Evolutionary conservation across 2,888 invertebrate genomes (phyloP).

Genomic region (Brachylomia viminalis): DNA sequence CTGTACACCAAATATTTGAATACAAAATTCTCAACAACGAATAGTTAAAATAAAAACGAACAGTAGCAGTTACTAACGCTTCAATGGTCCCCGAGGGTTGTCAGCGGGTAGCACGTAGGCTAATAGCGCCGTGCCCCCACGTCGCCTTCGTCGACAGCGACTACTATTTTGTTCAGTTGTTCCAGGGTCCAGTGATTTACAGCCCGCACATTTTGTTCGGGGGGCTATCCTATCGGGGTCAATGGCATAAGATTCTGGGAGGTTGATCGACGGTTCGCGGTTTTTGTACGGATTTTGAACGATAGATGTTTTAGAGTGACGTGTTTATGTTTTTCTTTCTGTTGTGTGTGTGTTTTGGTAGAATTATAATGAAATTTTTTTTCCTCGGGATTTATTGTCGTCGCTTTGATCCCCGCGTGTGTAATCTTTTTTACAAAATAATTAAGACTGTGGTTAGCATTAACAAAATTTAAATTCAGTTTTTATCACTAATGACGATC

Average conservation of each 20-base stretch:
- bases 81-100: conserved; percentile 37
- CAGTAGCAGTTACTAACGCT: conserved; percentile 28
- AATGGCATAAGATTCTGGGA: conserved; percentile 54
- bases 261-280: conserved; percentile 55
- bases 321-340: conserved; percentile 1
- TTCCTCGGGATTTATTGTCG: not conserved
- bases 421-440: too few species aligned
- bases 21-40: conserved; percentile 2
- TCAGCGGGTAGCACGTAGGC: conserved; percentile 63
- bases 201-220: conserved; percentile 74
- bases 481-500: not conserved
- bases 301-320: conserved; percentile 6
- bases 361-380: not conserved
- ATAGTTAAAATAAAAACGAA: conserved; percentile 44
- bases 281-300: conserved; percentile 44
- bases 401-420: not conserved
- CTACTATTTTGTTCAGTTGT: conserved; percentile 71
- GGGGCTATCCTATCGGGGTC: conserved; percentile 64
- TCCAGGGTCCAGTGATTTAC: conserved; percentile 75
- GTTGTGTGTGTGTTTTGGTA: not conserved
- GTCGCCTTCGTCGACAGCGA: conserved; percentile 67
- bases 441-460: too few species aligned
- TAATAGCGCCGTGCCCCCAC: conserved; percentile 74
- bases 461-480: not conserved
- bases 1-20: conserved; percentile 11